phyloP scores from a whole-genome alignment of 1,140 invertebrate species.

The Papilio machaon region DNA sequence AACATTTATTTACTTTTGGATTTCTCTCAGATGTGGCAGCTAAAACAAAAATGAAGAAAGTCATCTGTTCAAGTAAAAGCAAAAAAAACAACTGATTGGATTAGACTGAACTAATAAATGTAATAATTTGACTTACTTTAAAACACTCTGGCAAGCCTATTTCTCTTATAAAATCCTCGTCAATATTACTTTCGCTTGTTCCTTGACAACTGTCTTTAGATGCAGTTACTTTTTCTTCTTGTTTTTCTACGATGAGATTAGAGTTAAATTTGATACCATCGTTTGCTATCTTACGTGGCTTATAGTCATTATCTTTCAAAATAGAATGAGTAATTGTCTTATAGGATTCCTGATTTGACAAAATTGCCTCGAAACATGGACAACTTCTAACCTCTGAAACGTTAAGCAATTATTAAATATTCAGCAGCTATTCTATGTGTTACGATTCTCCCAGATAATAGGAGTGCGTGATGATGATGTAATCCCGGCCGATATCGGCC shows the following conservation, averaged over 20 bases:
- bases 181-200: slow-evolving; percentile 27
- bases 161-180: slow-evolving; percentile 50
- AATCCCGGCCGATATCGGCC: too few relatives aligned
- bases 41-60: background rate
- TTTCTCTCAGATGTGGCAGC: background rate
- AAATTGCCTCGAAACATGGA: background rate
- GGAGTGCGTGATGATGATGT: too few relatives aligned
- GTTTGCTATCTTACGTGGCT: background rate
- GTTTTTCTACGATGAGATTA: background rate
- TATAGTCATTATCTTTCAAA: background rate
- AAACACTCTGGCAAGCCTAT: slow-evolving; percentile 49
- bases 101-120: background rate
- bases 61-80: background rate
- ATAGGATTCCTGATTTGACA: background rate
- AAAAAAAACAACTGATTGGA: background rate
- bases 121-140: slow-evolving; percentile 44
- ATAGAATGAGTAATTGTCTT: background rate
- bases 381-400: slow-evolving; percentile 14
- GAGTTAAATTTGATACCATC: background rate
- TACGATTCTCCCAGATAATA: too few relatives aligned
- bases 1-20: background rate
- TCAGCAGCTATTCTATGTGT: too few relatives aligned
- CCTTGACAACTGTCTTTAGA: slow-evolving; percentile 16
- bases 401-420: background rate
- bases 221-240: background rate